Evolutionary conservation across 1,140 invertebrate genomes (phyloP).

Genomic region (Aphelinus certus): DNA sequence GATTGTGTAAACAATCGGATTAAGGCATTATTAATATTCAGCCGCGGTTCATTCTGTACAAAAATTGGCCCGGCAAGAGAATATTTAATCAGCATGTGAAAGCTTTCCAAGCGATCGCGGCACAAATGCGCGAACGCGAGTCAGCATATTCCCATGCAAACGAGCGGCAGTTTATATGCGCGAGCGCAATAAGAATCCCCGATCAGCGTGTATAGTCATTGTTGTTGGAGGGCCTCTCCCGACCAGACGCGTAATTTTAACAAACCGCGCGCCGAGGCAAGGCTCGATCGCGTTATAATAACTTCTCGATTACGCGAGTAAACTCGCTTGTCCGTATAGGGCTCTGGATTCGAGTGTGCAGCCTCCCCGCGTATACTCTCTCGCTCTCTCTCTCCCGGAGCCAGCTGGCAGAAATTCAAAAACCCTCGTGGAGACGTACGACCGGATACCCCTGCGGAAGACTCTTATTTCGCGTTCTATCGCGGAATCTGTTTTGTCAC

Average conservation of each 20-base stretch:
- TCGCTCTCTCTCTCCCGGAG: neutral
- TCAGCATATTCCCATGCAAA: no score
- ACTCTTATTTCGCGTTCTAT: conserved; percentile 32
- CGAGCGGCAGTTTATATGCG: no score
- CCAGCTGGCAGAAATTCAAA: conserved; percentile 39
- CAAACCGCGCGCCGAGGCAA: conserved; percentile 15
- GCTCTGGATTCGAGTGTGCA: neutral
- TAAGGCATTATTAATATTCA: no score
- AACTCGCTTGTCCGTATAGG: conserved; percentile 9
- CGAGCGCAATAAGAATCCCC: no score
- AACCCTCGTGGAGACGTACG: neutral
- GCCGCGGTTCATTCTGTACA: no score
- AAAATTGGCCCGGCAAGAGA: no score
- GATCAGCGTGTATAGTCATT: no score
- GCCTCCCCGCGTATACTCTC: neutral
- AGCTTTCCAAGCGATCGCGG: no score
- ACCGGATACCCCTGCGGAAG: conserved; percentile 5
- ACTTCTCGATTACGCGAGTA: conserved; percentile 34
- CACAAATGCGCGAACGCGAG: no score
- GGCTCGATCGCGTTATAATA: conserved; percentile 31
- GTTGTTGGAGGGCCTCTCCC: no score
- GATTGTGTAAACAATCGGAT: no score
- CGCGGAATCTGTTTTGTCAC: conserved; percentile 25
- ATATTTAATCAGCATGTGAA: no score
- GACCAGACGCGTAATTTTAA: conserved; percentile 17